Evolutionary conservation across 2,113 vertebrate genomes (phyloP).

Genomic region (Chaetura pelagica): DNA sequence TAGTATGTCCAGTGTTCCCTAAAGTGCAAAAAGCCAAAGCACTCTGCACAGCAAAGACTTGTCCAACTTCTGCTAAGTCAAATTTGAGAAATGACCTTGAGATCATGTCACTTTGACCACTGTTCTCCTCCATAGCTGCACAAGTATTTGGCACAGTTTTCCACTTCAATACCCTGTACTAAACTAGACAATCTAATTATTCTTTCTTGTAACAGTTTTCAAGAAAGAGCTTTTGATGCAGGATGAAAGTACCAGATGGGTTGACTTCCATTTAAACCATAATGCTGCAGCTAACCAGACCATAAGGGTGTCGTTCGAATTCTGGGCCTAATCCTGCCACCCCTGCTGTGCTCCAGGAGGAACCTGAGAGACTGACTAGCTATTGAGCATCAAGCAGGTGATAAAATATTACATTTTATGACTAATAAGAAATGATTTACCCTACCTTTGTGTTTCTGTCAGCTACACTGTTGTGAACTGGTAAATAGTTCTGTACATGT

Average conservation of each 20-base stretch:
- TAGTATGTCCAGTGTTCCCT: background rate
- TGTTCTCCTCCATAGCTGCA: background rate
- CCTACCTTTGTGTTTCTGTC: background rate
- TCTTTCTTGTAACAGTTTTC: background rate
- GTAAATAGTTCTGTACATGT: background rate
- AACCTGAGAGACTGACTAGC: background rate
- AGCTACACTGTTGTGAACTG: background rate
- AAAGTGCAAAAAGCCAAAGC: background rate
- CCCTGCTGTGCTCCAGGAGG: background rate
- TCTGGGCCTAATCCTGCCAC: background rate
- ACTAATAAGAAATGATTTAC: background rate
- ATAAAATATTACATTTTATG: background rate
- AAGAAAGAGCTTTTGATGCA: background rate
- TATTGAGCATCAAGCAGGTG: background rate
- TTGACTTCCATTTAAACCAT: constrained; percentile 9
- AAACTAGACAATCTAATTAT: constrained; percentile 5
- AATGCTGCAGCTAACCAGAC: constrained; percentile 14
- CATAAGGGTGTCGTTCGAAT: constrained; percentile 27
- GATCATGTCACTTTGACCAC: background rate
- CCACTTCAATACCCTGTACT: background rate
- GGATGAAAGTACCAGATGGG: constrained; percentile 42
- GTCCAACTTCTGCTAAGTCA: background rate
- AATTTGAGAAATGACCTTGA: background rate
- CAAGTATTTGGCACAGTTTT: background rate
- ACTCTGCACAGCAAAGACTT: background rate